Percentiles rank a stretch among this genome's conserved stretches.
These are phyloP conservation scores for Fragum whitleyi DNA, from an alignment of 2,888 invertebrate species.

Conservation along the genomic window DNA sequence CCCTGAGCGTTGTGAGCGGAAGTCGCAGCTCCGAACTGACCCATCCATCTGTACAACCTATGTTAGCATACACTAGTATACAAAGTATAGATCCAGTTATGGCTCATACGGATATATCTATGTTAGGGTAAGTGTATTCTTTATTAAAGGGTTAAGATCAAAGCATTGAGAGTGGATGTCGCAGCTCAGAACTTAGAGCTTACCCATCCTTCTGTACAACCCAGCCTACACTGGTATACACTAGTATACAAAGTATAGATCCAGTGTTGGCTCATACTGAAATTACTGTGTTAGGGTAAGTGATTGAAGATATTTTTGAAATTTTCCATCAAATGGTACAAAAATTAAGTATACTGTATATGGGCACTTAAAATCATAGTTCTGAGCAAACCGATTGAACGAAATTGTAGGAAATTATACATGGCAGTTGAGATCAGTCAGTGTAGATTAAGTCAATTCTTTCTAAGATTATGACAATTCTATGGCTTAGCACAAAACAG, in stretches of 20 bases:
- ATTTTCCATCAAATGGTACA: too few species aligned
- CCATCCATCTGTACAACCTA: slow-evolving; percentile 63
- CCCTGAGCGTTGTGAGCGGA: slow-evolving; percentile 38
- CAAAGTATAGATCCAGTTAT: slow-evolving; percentile 72
- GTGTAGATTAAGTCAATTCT: too few species aligned
- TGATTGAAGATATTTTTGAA: not conserved
- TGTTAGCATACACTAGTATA: slow-evolving; percentile 73
- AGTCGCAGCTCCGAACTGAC: slow-evolving; percentile 41
- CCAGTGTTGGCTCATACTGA: slow-evolving; percentile 60
- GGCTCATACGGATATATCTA: slow-evolving; percentile 57
- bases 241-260: slow-evolving; percentile 73
- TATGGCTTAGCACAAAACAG: too few species aligned
- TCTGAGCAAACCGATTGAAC: too few species aligned
- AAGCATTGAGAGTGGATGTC: slow-evolving; percentile 36
- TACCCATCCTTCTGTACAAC: slow-evolving; percentile 59
- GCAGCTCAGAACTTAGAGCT: slow-evolving; percentile 42
- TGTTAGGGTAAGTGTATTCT: slow-evolving; percentile 65
- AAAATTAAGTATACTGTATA: too few species aligned
- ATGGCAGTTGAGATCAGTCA: too few species aligned
- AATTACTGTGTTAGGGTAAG: slow-evolving; percentile 66
- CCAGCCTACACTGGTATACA: slow-evolving; percentile 74
- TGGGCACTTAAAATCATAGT: too few species aligned
- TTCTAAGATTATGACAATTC: too few species aligned
- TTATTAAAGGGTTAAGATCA: slow-evolving; percentile 36
- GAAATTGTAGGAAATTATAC: too few species aligned